Conservation (phyloP, 2,888 invertebrate genomes). For the Podabrus alpinus region DNA sequence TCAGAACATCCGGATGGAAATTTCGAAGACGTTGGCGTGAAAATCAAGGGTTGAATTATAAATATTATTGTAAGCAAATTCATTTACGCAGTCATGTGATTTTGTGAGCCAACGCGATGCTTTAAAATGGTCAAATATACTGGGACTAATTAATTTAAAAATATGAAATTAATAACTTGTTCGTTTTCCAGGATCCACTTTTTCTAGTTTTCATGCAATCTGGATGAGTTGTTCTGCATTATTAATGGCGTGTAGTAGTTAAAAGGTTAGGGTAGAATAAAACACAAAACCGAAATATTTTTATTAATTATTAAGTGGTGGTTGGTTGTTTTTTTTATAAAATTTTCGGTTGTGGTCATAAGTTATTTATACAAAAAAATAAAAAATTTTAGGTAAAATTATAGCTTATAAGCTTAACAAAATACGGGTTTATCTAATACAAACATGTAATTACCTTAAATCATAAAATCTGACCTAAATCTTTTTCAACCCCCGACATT, state of each 20-base stretch:
- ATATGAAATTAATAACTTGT: not conserved
- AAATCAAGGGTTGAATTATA: not conserved
- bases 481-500: constrained; percentile 9
- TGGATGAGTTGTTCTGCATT: not conserved
- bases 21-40: not conserved
- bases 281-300: not conserved
- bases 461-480: constrained; percentile 18
- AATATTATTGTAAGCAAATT: not conserved
- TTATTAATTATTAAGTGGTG: not conserved
- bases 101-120: not conserved
- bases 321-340: not conserved
- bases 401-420: not conserved
- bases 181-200: not conserved
- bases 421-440: not conserved
- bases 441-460: constrained; percentile 15
- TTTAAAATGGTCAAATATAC: not conserved
- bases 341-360: not conserved
- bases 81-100: not conserved
- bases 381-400: not conserved
- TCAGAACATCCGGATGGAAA: not conserved
- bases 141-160: not conserved
- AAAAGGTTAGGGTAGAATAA: not conserved
- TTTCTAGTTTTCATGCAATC: not conserved
- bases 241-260: not conserved
- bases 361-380: not conserved